Evolutionary conservation across 2,113 vertebrate genomes (phyloP).

Genomic region (Grus americana): DNA sequence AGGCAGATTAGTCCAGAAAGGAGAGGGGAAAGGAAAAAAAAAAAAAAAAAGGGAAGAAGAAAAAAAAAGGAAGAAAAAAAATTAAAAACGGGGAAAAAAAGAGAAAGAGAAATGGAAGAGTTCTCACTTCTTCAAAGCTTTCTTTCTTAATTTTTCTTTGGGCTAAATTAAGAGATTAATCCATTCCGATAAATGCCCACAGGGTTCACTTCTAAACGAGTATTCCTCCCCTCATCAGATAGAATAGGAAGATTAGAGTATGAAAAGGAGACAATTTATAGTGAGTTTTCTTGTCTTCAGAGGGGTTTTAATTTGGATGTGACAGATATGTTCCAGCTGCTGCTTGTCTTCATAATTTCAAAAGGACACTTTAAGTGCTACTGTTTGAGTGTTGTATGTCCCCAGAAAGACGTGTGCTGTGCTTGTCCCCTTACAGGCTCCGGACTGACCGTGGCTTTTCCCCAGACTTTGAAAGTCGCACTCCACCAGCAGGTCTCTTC

Average conservation of each 20-base stretch:
- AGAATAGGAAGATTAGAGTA: slow-evolving; percentile 16
- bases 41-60: too few species aligned
- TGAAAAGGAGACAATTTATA: slow-evolving; percentile 19
- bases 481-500: background rate
- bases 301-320: slow-evolving; percentile 11
- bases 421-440: background rate
- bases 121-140: slow-evolving; percentile 47
- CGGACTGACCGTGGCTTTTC: accelerated
- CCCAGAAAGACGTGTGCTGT: background rate
- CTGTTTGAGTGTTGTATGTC: background rate
- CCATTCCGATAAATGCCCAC: background rate
- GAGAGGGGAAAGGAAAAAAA: accelerated
- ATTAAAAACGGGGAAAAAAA: background rate
- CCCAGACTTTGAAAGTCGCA: background rate
- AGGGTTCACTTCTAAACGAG: background rate
- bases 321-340: background rate
- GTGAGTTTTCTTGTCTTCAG: slow-evolving; percentile 6
- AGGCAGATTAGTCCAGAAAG: background rate
- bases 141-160: slow-evolving; percentile 18
- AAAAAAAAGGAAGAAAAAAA: too few species aligned
- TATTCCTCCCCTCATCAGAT: background rate
- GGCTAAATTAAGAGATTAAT: slow-evolving; percentile 49
- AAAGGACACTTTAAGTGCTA: background rate
- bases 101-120: background rate
- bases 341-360: background rate